Conservation (phyloP, 1,140 invertebrate genomes). For the Diachasmimorpha longicaudata region DNA sequence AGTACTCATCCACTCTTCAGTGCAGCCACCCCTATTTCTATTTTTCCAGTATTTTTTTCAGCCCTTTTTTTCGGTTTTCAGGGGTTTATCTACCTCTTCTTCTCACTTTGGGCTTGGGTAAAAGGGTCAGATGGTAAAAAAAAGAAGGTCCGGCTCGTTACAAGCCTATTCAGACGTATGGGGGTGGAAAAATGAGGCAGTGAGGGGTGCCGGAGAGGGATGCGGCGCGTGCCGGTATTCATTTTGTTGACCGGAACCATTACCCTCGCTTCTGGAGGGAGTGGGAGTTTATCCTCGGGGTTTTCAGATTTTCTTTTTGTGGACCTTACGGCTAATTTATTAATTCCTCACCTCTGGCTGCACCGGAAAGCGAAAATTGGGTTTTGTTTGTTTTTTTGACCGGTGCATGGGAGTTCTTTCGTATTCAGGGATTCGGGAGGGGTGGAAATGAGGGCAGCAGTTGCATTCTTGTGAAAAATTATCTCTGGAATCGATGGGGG, state of each 20-base stretch:
- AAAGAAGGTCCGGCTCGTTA: slow-evolving; percentile 54
- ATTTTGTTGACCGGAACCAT: slow-evolving; percentile 58
- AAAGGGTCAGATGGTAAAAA: slow-evolving; percentile 23
- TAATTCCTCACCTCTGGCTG: slow-evolving; percentile 45
- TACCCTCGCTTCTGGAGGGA: slow-evolving; percentile 29
- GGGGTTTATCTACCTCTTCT: slow-evolving; percentile 16
- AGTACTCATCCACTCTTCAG: slow-evolving; percentile 18
- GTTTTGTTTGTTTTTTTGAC: neutral
- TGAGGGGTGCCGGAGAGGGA: slow-evolving; percentile 52
- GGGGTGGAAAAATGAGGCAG: neutral
- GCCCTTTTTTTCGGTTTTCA: neutral
- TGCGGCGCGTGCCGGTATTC: slow-evolving; percentile 59
- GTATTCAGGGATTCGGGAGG: neutral
- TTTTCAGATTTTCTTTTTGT: slow-evolving; percentile 33
- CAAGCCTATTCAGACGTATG: slow-evolving; percentile 62
- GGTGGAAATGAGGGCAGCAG: neutral
- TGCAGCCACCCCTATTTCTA: slow-evolving; percentile 26
- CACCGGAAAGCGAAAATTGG: neutral
- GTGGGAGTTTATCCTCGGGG: neutral
- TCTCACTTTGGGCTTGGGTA: neutral
- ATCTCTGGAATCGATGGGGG: too few species aligned
- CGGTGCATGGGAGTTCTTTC: neutral
- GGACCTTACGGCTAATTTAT: slow-evolving; percentile 56
- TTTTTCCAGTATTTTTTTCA: slow-evolving; percentile 17
- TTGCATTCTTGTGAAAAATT: too few species aligned